Base-by-base conservation (phyloP, 2,113 vertebrate genomes). In the Phainopepla nitens region DNA sequence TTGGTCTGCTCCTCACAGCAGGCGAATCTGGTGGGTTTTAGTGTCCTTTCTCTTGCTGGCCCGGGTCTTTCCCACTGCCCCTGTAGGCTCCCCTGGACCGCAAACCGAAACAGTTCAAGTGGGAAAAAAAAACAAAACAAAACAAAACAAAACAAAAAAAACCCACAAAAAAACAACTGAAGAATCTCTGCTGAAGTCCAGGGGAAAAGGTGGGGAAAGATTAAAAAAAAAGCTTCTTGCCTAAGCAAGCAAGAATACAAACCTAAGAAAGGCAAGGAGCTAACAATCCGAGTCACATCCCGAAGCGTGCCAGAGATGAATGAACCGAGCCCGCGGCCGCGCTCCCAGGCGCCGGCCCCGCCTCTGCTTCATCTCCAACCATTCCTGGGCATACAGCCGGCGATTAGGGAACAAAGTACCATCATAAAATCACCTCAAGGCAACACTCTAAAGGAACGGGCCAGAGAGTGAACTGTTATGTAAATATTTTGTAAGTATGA, bases 291-390 rank as follows among this genome's bases (percentile, higher is more conserved):
- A 17, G 13, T 10, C 0, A 0, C 33, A 2, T 3, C 27, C 33
- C 0, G 0, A 36, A 27, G 17, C 22, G 6, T 0, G 0, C 16
- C 7, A 15, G 47, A 11, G 33, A 29, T 4, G 20, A 68, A 25
- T 39, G 39, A 39, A 39, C 39, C 39, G 39, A 39, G 39, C 39
- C 41, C 1, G 0, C 0, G 0, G 12, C 13, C 0, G 1, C 10
- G 8, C 20, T 51, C 25, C 56, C 25, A 10, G 66, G 56, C 47
- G 25, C 25, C 39, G 39, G 39, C 39, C 12, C 39, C 39, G 39
- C 39, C 39, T 39, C 39, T 39, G 39, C 39, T 23, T 27, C 57
- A 45, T 36, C 12, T 15, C 9, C 21, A 73, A 27, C 22, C 81
- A 54, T 41, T 33, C 8, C 23, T 11, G 41, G 68, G 17, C 49